phyloP scores from a whole-genome alignment of 2,113 vertebrate genomes.

The Microcebus ravelobensis region DNA sequence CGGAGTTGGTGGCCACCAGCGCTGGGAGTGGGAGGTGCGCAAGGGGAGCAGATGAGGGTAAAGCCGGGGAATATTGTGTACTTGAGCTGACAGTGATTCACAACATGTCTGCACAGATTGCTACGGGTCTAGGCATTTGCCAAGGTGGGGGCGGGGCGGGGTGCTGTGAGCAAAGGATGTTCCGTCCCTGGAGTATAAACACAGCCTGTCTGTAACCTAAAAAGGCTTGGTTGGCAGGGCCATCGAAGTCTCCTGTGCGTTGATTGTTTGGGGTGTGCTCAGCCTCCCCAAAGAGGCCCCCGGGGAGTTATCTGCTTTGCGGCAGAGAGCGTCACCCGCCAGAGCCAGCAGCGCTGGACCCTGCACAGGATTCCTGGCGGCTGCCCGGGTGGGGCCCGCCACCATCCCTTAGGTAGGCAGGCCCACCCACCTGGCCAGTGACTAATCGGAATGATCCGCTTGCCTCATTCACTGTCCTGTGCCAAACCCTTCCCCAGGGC shows the following conservation, averaged over 20 bases:
- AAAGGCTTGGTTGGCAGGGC: slow-evolving; percentile 46
- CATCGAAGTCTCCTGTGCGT: neutral
- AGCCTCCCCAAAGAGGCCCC: neutral
- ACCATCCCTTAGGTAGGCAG: neutral
- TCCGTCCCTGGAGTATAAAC: slow-evolving; percentile 61
- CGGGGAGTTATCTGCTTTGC: slow-evolving; percentile 25
- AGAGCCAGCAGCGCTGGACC: neutral
- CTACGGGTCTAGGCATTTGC: slow-evolving; percentile 54
- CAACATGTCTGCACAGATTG: slow-evolving; percentile 36
- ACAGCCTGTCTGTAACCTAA: slow-evolving; percentile 55
- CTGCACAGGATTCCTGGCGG: neutral
- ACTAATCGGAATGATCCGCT: neutral
- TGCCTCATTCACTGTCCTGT: neutral
- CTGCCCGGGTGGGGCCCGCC: accelerated
- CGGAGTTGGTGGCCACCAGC: neutral
- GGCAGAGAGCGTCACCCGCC: neutral
- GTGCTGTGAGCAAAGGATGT: slow-evolving; percentile 50
- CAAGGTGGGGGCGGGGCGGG: neutral
- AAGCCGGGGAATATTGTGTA: slow-evolving; percentile 41
- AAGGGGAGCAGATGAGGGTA: neutral
- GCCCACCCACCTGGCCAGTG: neutral
- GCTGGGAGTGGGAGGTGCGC: neutral
- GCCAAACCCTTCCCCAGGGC: neutral
- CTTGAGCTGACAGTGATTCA: slow-evolving; percentile 66
- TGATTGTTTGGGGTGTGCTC: neutral